Percentiles rank a stretch among this genome's conserved stretches.
Conservation (phyloP, 1,140 invertebrate species). For the Apis dorsata region DNA sequence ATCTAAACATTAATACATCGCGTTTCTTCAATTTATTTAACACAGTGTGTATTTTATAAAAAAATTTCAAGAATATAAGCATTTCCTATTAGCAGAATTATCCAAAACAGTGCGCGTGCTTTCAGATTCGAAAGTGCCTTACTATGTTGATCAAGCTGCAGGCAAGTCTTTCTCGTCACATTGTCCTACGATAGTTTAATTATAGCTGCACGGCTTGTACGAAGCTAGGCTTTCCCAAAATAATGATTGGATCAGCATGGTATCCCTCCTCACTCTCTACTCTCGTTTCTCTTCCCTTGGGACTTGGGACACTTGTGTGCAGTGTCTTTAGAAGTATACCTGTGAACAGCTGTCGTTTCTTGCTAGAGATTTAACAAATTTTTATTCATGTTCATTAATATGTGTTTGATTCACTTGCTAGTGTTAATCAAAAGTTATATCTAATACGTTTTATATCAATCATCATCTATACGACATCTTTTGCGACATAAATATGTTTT, state of each 20-base stretch:
- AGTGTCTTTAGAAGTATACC: conserved; percentile 45
- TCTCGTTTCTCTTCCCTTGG: conserved; percentile 52
- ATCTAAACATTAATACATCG: background rate
- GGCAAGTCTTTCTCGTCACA: conserved; percentile 65
- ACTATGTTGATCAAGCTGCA: conserved; percentile 54
- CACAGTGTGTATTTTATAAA: background rate
- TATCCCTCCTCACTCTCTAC: conserved; percentile 53
- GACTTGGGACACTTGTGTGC: conserved; percentile 63
- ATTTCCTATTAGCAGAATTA: conserved; percentile 2
- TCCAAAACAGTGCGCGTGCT: background rate
- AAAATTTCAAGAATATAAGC: background rate
- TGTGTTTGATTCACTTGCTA: too few relatives aligned
- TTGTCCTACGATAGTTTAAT: conserved; percentile 76
- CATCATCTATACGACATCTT: background rate
- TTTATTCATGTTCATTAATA: background rate
- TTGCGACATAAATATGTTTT: conserved; percentile 41
- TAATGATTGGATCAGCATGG: conserved; percentile 76
- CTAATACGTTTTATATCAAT: conserved; percentile 20
- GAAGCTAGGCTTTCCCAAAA: conserved; percentile 75
- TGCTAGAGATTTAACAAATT: background rate
- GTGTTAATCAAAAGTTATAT: conserved; percentile 14
- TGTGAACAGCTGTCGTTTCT: conserved; percentile 61
- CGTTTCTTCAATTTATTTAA: background rate
- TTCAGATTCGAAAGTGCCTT: conserved; percentile 22
- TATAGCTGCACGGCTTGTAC: conserved; percentile 70